Evolutionary conservation across 2,888 invertebrate species (phyloP).

Genomic region (Odontocerum albicorne): DNA sequence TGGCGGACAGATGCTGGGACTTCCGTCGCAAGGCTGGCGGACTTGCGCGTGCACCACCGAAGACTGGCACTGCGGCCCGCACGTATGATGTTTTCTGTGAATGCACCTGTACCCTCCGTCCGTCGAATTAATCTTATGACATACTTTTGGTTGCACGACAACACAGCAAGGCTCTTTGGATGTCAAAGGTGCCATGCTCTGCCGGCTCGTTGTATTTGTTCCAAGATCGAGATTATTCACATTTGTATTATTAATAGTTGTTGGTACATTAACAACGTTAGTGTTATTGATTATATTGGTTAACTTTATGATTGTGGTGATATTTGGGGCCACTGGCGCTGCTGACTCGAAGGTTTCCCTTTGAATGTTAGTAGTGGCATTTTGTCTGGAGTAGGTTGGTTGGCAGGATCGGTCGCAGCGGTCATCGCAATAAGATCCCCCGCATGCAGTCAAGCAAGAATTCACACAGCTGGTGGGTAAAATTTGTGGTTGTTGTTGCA

Average conservation of each 20-base stretch:
- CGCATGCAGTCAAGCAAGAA: conserved; percentile 20
- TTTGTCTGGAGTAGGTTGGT: not conserved
- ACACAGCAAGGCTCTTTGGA: conserved; percentile 46
- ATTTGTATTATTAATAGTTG: conserved; percentile 45
- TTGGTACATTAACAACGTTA: conserved; percentile 46
- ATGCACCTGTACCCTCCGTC: conserved; percentile 41
- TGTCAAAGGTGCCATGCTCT: not conserved
- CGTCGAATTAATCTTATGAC: conserved; percentile 35
- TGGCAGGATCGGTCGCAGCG: conserved; percentile 26
- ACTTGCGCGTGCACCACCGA: conserved; percentile 44
- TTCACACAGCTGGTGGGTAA: conserved; percentile 12
- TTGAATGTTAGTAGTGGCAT: conserved; percentile 44
- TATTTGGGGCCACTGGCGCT: conserved; percentile 40
- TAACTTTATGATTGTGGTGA: conserved; percentile 47
- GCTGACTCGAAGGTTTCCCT: not conserved
- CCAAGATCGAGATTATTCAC: conserved; percentile 44
- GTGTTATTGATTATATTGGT: conserved; percentile 48
- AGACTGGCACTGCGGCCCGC: conserved; percentile 43
- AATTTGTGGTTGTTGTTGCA: not conserved
- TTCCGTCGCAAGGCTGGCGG: conserved; percentile 28
- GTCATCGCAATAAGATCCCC: conserved; percentile 14
- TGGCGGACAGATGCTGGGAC: conserved; percentile 39
- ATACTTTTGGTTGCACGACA: conserved; percentile 46
- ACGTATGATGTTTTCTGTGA: conserved; percentile 42
- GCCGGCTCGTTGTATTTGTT: conserved; percentile 18